phyloP scores from a whole-genome alignment of 2,888 invertebrate species.

The Trissonchulus latispiculum region DNA sequence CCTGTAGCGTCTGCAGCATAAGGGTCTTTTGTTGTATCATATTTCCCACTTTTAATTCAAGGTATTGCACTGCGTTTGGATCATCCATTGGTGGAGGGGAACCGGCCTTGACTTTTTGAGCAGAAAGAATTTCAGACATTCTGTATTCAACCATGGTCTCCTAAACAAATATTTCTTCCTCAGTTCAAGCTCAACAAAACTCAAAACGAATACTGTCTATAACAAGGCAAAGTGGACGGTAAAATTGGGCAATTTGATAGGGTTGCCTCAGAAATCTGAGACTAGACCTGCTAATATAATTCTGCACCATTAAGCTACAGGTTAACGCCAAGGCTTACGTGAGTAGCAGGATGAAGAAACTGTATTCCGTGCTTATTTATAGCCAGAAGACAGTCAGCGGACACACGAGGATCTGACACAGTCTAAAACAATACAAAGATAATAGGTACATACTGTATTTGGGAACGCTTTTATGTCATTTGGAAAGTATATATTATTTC shows the following conservation, averaged over 20 bases:
- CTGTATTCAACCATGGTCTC: constrained; percentile 86
- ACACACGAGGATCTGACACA: constrained; percentile 54
- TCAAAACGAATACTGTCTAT: not conserved
- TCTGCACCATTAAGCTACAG: no score
- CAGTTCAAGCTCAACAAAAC: constrained; percentile 13
- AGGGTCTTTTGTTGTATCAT: constrained; percentile 89
- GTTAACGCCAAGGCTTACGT: no score
- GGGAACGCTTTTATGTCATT: no score
- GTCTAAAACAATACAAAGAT: constrained; percentile 22
- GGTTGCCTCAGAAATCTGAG: no score
- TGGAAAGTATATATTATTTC: no score
- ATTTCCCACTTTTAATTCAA: constrained; percentile 95
- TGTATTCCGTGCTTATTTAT: constrained; percentile 85
- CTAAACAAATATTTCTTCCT: no score
- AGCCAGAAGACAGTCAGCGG: constrained; percentile 80
- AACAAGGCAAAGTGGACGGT: no score
- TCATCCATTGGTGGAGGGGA: constrained; percentile 47
- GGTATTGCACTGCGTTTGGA: constrained; percentile 56
- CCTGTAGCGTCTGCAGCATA: constrained; percentile 76
- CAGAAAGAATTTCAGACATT: constrained; percentile 88
- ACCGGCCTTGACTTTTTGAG: constrained; percentile 68
- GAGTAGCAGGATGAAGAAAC: constrained; percentile 79
- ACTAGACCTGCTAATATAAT: no score
- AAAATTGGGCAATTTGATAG: no score
- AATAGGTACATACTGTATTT: no score